Base-by-base conservation (phyloP, 2,888 invertebrate genomes). In the Cryptocephalus moraei region DNA sequence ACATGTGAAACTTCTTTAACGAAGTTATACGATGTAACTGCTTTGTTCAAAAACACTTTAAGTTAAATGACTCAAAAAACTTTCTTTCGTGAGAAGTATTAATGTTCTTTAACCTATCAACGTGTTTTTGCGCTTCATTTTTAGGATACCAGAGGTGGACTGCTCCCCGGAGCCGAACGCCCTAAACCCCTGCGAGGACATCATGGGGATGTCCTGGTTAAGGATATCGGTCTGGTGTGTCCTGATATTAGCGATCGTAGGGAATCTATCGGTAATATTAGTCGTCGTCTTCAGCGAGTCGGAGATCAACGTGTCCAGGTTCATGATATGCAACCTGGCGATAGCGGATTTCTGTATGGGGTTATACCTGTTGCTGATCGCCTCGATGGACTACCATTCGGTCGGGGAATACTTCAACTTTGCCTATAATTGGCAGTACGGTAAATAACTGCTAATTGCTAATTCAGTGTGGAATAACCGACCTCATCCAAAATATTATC, bases 261-360 rank as follows among this genome's bases (percentile, higher is more conserved):
- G 92, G 47, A 93, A 93, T 70, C 69, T 84, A 9, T 84, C 87
- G 6, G 91, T 92, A 0, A 78, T 91, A 6, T 69, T 85, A 3
- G 89, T 92, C 0, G 78, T 90, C 2, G 72, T 86, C 43, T 78
- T 80, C 50, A 81, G 81, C 55, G 51, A 55, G 13, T 46, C 49
- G 1, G 74, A 77, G 56, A 65, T 74, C 38, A 75, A 75, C 11
- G 83, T 59, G 4, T 81, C 83, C 34, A 77, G 82, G 55, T 84
- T 88, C 62, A 74, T 87, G 43, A 86, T 87, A 74, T 80, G 85
- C 56, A 89, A 93, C 66, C 74, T 94, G 49, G 91, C 91, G 0
- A 82, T 88, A 65, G 91, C 91, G 1, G 93, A 94, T 71, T 78
- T 94, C 44, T 86, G 86, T 63, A 86, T 92, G 75, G 92, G 91